These are phyloP conservation scores for Sanderia malayensis DNA, from an alignment of 30 jellyfish, hydroid and myxozoan genomes.

Conservation along the genomic window DNA sequence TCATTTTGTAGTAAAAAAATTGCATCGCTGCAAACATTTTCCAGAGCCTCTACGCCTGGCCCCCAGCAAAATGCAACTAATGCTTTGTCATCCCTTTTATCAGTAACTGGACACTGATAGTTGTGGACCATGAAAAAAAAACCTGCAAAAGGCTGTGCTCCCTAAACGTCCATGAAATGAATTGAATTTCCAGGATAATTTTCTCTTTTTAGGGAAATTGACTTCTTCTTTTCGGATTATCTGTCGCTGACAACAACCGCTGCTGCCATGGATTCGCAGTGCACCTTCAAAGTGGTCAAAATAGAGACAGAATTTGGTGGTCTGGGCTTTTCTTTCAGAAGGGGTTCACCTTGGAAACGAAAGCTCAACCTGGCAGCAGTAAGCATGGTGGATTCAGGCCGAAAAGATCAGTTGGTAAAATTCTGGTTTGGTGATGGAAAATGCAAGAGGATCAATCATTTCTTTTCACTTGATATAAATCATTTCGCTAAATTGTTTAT, in stretches of 20 bases:
- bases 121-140: neutral
- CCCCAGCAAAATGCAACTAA: neutral
- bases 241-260: neutral
- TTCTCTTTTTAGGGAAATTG: neutral
- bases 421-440: neutral
- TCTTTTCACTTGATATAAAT: neutral
- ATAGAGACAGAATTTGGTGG: neutral
- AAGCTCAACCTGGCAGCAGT: neutral
- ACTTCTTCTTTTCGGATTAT: neutral
- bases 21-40: no score
- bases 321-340: neutral
- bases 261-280: neutral
- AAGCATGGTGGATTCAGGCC: neutral
- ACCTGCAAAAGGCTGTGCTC: neutral
- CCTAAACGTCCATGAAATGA: neutral
- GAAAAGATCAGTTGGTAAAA: neutral
- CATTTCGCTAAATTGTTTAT: neutral
- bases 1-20: no score
- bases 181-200: no score
- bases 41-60: neutral
- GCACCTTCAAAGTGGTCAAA: neutral
- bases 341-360: neutral
- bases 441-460: neutral
- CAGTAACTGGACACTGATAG: no score
- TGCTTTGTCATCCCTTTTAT: no score